Conservation (phyloP, 2,797 vertebrate species). For the Malurus leucopterus region DNA sequence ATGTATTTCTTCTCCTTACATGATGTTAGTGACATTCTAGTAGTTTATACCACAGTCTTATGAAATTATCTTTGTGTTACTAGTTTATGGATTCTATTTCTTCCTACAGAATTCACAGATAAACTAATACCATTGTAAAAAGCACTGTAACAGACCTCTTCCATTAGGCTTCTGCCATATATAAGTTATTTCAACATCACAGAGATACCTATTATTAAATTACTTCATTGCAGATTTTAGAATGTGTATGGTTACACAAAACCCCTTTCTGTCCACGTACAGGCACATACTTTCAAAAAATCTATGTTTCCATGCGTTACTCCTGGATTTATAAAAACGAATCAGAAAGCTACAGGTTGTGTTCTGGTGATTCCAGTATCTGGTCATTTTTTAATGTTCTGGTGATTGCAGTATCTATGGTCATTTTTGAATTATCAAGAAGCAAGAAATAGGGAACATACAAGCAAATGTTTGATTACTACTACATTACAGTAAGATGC, state of each 20-base stretch:
- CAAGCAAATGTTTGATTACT: neutral
- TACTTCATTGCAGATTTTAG: neutral
- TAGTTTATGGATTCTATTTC: neutral
- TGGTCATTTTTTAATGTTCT: neutral
- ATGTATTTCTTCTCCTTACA: neutral
- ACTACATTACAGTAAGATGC: neutral
- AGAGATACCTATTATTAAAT: neutral
- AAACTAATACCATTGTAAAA: neutral
- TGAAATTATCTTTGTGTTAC: neutral
- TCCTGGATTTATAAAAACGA: neutral
- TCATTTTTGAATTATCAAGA: neutral
- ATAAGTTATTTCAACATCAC: neutral
- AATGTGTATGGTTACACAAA: neutral
- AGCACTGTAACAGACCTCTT: neutral
- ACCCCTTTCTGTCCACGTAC: accelerated
- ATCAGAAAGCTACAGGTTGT: neutral
- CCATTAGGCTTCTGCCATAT: neutral
- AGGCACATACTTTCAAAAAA: neutral
- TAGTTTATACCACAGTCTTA: neutral
- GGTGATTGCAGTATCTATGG: no score
- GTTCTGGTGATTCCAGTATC: neutral
- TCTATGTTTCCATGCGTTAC: neutral
- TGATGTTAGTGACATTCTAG: neutral
- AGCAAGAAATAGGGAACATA: neutral
- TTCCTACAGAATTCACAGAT: neutral